Percentiles rank a stretch among this genome's conserved stretches.
Evolutionary conservation across 2,113 vertebrate genomes (phyloP).

Genomic region (Poicephalus meyeri): DNA sequence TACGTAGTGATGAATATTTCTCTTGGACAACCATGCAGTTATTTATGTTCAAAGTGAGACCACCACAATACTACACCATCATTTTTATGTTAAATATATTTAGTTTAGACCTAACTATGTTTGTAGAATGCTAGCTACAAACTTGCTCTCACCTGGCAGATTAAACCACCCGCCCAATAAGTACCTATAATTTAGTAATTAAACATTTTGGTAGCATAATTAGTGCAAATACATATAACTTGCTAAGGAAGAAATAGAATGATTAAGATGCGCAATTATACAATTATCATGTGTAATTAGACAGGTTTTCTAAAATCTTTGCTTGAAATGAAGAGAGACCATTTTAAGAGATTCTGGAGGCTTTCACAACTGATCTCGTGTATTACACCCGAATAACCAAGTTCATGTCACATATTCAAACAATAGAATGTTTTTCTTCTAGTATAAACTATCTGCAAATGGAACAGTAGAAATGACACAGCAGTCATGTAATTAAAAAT

Average conservation of each 20-base stretch:
- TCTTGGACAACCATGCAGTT: not conserved
- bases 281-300: conserved; percentile 55
- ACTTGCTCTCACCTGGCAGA: not conserved
- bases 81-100: not conserved
- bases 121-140: not conserved
- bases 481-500: not conserved
- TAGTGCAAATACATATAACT: conserved; percentile 29
- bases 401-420: not conserved
- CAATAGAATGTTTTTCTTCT: not conserved
- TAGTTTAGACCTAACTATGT: not conserved
- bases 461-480: not conserved
- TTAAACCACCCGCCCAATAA: not conserved
- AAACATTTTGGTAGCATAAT: conserved; percentile 35
- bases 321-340: not conserved
- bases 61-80: not conserved
- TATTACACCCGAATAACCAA: not conserved
- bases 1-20: not conserved
- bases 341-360: not conserved
- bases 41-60: not conserved
- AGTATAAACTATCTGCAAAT: not conserved
- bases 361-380: not conserved
- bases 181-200: conserved; percentile 22
- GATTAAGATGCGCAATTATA: conserved; percentile 55
- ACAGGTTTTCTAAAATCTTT: conserved; percentile 9
- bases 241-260: conserved; percentile 20